phyloP scores from a whole-genome alignment of 2,888 invertebrate species.

The Drosophila algonquin region DNA sequence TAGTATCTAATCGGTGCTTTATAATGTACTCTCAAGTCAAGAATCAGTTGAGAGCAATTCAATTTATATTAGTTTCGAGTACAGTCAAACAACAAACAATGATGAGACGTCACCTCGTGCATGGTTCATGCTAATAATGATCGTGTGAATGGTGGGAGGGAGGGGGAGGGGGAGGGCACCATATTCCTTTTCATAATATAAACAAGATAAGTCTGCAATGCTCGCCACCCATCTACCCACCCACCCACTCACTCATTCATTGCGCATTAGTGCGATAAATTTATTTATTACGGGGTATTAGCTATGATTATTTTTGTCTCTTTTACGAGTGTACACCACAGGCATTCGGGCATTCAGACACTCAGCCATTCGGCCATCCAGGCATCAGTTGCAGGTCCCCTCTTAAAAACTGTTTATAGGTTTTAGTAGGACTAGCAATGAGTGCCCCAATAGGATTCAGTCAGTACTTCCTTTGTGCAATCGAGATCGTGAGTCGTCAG shows the following conservation, averaged over 20 bases:
- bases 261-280: constrained; percentile 66
- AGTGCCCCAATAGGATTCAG: neutral
- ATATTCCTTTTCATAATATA: constrained; percentile 8
- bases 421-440: neutral
- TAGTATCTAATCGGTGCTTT: constrained; percentile 28
- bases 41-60: constrained; percentile 34
- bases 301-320: constrained; percentile 39
- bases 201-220: constrained; percentile 29
- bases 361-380: too few species aligned
- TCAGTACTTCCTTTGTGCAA: neutral
- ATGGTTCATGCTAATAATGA: constrained; percentile 23
- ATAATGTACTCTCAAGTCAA: neutral
- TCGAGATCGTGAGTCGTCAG: neutral
- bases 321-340: neutral
- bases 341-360: neutral
- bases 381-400: neutral
- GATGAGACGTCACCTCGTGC: neutral
- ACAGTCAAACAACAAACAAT: constrained; percentile 1
- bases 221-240: neutral
- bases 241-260: constrained; percentile 43
- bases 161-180: neutral
- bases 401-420: neutral
- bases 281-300: constrained; percentile 65
- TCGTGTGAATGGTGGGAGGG: constrained; percentile 34
- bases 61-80: constrained; percentile 28